These are phyloP conservation scores for Blastobasis adustella DNA, from an alignment of 2,888 invertebrate species.

Conservation along the genomic window DNA sequence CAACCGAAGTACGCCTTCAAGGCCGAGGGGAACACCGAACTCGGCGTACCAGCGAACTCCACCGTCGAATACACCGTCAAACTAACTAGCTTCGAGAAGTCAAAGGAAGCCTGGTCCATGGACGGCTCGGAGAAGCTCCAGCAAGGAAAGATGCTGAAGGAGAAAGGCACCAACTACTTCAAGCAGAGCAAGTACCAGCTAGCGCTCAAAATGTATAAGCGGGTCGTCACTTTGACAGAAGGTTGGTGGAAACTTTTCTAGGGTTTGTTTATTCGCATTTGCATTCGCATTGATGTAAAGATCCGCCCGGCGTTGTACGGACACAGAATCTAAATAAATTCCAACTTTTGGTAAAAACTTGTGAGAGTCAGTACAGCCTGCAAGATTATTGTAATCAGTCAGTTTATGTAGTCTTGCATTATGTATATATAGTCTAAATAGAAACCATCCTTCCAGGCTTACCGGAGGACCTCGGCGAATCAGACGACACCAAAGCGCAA, in stretches of 20 bases:
- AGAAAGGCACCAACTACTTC: slow-evolving; percentile 93
- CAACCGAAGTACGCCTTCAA: slow-evolving; percentile 89
- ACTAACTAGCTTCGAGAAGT: slow-evolving; percentile 88
- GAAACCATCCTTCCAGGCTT: slow-evolving; percentile 29
- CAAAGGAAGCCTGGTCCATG: slow-evolving; percentile 88
- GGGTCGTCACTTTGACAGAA: slow-evolving; percentile 79
- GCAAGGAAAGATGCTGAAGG: slow-evolving; percentile 88
- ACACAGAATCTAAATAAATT: no score
- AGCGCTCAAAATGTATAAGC: slow-evolving; percentile 92
- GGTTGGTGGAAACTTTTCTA: slow-evolving; percentile 26
- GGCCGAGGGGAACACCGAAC: slow-evolving; percentile 77
- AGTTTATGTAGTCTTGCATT: no score
- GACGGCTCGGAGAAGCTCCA: slow-evolving; percentile 85
- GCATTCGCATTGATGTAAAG: no score
- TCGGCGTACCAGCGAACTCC: slow-evolving; percentile 85
- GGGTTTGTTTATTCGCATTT: no score
- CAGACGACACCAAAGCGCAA: slow-evolving; percentile 31
- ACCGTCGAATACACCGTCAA: slow-evolving; percentile 87
- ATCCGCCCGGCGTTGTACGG: no score
- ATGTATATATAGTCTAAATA: not conserved
- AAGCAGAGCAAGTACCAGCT: slow-evolving; percentile 84
- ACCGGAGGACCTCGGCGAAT: slow-evolving; percentile 30
- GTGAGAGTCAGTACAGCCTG: no score
- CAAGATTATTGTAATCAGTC: no score
- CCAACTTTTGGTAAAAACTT: no score